Evolutionary conservation across 2,888 invertebrate species (phyloP), one percentile per base, ranked within the genome.

Genomic region (Luperina testacea): DNA sequence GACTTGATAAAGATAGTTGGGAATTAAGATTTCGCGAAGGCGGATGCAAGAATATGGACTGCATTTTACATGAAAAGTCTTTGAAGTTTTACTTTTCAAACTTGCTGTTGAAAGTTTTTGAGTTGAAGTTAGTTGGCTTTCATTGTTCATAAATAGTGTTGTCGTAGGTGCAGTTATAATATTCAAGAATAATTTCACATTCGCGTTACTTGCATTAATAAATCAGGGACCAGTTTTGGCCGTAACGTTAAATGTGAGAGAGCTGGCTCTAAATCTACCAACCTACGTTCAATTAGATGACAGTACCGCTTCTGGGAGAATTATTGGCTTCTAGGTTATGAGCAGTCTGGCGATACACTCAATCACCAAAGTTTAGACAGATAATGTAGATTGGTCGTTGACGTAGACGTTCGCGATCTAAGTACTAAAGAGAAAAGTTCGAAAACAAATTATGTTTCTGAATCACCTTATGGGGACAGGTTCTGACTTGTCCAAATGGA

Each of bases 391-490:
- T 32, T 72, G 11, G 17, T 11, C 42, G 45, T 45, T 27, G 71
- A 70, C 45, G 24, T 32, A 32, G 72, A 73, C 8, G 20, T 20
- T 45, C n/a, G 20, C 7, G 4, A 42, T 53, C 17, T 48, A 38
- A 64, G 45, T 61, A 24, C 27, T 15, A 38, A 82, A 77, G 77
- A 77, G 84, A 75, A 75, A 87, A 61, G 5, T 71, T 74, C 42
- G 63, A 32, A 48, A 64, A 77, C 53, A 67, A 71, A 85, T 71
- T 74, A 61, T 68, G 61, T 72, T 65, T 59, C 48, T 79, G 76
- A 86, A 82, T 89, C 87, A 90, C 71, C 67, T 42, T 72, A 57
- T 61, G 74, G 15, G 81, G 84, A 84, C 90, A 71, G 72, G 90
- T 87, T 81, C 65, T 15, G 45, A 88, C 90, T 38, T 74, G 88